Conservation (phyloP, 2,113 vertebrate species). For the Triplophysa tibetana region DNA sequence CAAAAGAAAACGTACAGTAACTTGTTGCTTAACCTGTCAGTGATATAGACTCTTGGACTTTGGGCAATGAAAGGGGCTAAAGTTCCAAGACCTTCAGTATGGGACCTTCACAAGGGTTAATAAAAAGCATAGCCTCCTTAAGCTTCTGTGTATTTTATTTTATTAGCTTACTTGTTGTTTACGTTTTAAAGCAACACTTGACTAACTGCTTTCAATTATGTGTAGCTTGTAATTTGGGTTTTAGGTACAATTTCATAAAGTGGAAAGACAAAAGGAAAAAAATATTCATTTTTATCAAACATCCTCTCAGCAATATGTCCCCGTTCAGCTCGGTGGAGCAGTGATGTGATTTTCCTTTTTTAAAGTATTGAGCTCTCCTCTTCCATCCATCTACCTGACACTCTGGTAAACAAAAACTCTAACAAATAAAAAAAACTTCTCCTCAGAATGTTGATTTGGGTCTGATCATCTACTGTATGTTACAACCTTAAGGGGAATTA, state of each 20-base stretch:
- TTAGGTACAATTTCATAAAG: not conserved
- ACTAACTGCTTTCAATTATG: no score
- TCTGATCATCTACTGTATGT: not conserved
- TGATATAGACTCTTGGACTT: no score
- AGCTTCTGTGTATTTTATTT: no score
- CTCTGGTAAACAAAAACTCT: not conserved
- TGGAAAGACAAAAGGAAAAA: not conserved
- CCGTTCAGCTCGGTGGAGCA: slow-evolving; percentile 27
- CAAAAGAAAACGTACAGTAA: no score
- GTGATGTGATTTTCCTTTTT: slow-evolving; percentile 51
- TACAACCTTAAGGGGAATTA: no score
- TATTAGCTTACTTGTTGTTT: no score
- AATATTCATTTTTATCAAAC: slow-evolving; percentile 2
- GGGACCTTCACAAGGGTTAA: no score
- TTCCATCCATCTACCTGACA: slow-evolving; percentile 46
- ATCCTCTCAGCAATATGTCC: not conserved
- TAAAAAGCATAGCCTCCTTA: no score
- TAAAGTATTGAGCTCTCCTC: slow-evolving; percentile 34
- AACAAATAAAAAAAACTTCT: not conserved
- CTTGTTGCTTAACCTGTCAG: no score
- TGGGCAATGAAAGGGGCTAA: no score
- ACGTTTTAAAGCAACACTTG: no score
- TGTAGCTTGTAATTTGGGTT: not conserved
- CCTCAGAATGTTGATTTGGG: not conserved
- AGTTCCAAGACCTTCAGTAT: no score